phyloP scores from a whole-genome alignment of 2,113 vertebrate species.

The Dasyprocta punctata region DNA sequence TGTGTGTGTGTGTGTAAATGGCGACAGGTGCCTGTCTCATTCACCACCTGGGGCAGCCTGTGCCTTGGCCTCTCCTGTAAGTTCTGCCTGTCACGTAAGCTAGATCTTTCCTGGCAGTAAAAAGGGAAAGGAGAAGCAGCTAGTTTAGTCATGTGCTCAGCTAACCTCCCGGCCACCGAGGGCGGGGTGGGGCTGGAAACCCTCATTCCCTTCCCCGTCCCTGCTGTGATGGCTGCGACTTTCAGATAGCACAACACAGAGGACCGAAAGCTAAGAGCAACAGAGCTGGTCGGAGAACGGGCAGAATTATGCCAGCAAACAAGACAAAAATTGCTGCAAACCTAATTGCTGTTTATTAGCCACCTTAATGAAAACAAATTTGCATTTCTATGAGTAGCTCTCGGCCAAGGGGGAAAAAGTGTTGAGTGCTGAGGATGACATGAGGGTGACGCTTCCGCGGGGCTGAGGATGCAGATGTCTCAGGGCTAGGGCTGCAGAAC shows the following conservation, averaged over 20 bases:
- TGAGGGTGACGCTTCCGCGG: neutral
- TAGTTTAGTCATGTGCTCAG: neutral
- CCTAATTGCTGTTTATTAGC: constrained; percentile 93
- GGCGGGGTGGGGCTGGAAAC: rapidly evolving
- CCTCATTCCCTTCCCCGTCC: neutral
- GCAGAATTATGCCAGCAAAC: constrained; percentile 61
- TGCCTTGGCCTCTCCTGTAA: neutral
- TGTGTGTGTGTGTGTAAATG: too few relatives aligned
- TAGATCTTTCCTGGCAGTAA: neutral
- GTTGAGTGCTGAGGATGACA: too few relatives aligned
- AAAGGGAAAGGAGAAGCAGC: neutral
- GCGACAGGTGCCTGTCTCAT: neutral
- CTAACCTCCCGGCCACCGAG: neutral
- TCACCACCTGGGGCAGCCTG: neutral
- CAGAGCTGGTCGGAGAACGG: neutral
- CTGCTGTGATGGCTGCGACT: neutral
- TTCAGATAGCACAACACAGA: neutral
- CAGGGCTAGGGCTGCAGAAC: neutral
- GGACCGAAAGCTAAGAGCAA: neutral
- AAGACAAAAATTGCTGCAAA: constrained; percentile 79
- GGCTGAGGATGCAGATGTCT: neutral
- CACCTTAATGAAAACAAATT: constrained; percentile 92
- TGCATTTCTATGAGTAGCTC: constrained; percentile 90
- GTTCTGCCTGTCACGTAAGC: neutral
- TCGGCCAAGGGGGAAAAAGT: constrained; percentile 73